These are phyloP conservation scores for Romanogobio albipinnatus DNA, from an alignment of 2,113 vertebrate genomes.

Conservation along the genomic window DNA sequence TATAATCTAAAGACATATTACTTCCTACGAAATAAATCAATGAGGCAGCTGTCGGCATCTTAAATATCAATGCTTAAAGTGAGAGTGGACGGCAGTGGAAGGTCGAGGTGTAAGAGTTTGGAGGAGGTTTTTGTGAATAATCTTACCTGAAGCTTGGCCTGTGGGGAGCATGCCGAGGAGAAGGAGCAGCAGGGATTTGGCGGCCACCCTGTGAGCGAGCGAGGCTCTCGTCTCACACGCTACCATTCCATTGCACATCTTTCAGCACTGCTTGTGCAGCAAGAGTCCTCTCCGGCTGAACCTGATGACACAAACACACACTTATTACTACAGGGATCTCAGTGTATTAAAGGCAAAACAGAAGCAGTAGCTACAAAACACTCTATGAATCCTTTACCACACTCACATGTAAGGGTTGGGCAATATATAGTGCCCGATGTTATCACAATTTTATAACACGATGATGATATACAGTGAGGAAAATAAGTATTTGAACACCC, in stretches of 20 bases:
- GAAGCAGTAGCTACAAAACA: background rate
- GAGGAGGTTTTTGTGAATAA: constrained; percentile 12
- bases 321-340: background rate
- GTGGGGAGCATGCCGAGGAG: constrained; percentile 71
- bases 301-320: constrained; percentile 60
- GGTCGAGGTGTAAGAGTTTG: constrained; percentile 3
- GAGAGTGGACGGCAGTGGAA: background rate
- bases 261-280: constrained; percentile 68
- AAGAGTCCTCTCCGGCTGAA: constrained; percentile 72
- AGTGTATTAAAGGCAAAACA: constrained; percentile 29
- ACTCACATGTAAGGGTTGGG: background rate
- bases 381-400: background rate
- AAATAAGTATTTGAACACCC: no score
- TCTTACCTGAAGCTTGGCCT: constrained; percentile 76
- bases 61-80: background rate
- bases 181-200: constrained; percentile 67
- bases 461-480: no score
- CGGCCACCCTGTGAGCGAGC: constrained; percentile 56
- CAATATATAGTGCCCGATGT: no score
- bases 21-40: background rate
- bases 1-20: background rate
- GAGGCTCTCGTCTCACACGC: constrained; percentile 72
- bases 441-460: no score
- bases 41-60: background rate
- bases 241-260: constrained; percentile 81